Conservation (phyloP, 2,113 vertebrate species). For the Gambusia affinis region DNA sequence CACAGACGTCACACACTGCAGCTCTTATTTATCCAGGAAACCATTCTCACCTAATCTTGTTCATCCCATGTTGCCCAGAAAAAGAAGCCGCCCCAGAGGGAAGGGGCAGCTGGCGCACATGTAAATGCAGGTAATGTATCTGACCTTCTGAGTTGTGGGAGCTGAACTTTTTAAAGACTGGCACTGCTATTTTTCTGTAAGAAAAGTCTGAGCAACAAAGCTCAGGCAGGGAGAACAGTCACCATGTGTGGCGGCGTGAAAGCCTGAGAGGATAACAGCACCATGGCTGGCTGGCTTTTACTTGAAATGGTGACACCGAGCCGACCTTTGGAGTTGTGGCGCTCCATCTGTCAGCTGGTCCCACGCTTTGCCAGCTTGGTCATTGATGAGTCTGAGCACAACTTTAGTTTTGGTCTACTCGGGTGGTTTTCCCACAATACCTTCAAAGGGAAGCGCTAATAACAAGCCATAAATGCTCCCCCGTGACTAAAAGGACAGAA, state of each 20-base stretch:
- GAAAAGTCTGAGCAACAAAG: slow-evolving; percentile 57
- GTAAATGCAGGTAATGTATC: slow-evolving; percentile 69
- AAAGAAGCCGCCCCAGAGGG: slow-evolving; percentile 20
- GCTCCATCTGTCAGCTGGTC: slow-evolving; percentile 34
- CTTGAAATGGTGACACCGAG: slow-evolving; percentile 64
- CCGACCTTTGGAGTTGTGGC: slow-evolving; percentile 62
- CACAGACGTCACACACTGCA: not conserved
- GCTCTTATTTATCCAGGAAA: not conserved
- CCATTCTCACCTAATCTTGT: slow-evolving; percentile 17
- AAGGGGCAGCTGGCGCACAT: slow-evolving; percentile 50
- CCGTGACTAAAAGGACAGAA: slow-evolving; percentile 45
- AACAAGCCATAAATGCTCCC: slow-evolving; percentile 33
- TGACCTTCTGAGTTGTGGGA: slow-evolving; percentile 75
- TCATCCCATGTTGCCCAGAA: slow-evolving; percentile 23
- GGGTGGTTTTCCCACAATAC: slow-evolving; percentile 48
- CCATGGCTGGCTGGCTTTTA: slow-evolving; percentile 61
- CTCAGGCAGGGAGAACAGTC: slow-evolving; percentile 37
- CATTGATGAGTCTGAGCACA: slow-evolving; percentile 24
- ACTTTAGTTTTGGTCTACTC: slow-evolving; percentile 19
- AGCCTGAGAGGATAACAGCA: slow-evolving; percentile 46
- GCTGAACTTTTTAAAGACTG: slow-evolving; percentile 66
- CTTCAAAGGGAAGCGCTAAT: slow-evolving; percentile 29
- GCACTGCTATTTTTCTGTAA: slow-evolving; percentile 53
- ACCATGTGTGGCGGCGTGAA: slow-evolving; percentile 28
- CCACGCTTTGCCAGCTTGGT: slow-evolving; percentile 29